Evolutionary conservation across 2,113 vertebrate genomes (phyloP), one percentile per base, ranked within the genome.

Genomic region (Cyphomyrus discorhynchus): DNA sequence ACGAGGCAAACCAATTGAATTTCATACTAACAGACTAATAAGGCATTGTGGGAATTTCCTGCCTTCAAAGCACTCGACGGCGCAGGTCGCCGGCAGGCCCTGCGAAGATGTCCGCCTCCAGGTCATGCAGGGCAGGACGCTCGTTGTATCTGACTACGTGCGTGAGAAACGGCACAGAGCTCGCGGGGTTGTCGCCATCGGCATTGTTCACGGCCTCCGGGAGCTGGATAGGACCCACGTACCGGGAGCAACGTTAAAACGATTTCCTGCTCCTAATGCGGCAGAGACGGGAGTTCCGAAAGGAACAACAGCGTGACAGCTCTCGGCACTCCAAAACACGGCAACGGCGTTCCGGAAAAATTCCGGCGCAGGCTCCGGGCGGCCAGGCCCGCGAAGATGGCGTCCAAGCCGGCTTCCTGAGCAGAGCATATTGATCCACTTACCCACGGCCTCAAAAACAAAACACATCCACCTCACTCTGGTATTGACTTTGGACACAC

Each of bases 1-100:
- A 89, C 95, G 95, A 95, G 94, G 93, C 93, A 94, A 93, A 93
- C 94, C 94, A 94, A 96, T 95, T 96, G 94, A 96, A 95, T 96
- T 96, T 97, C 94, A 95, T 94, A 94, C 95, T 94, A 95, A 94
- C 92, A 86, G 93, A 92, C 94, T 96, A 96, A 95, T 90, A 92
- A 94, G 93, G 90, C 94, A 92, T 93, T 94, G 94, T 80, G 94
- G 93, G 93, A 93, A 92, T 93, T 95, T 92, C 93, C 92, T 94
- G 93, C 93, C 94, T 94, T 94, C 92, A 94, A 94, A 74, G 93
- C 95, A 93, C 94, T 92, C 93, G 92, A 94, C 93, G 89, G 93
- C 88, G 0, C 5, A 19, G 50, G 87, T 47, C 7, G 8, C 31
- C 27, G 11, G 80, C 50, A 46, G 10, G 27, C 74, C 87, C 87